Evolutionary conservation across 2,113 vertebrate species (phyloP).

Genomic region (Hepsetus odoe): DNA sequence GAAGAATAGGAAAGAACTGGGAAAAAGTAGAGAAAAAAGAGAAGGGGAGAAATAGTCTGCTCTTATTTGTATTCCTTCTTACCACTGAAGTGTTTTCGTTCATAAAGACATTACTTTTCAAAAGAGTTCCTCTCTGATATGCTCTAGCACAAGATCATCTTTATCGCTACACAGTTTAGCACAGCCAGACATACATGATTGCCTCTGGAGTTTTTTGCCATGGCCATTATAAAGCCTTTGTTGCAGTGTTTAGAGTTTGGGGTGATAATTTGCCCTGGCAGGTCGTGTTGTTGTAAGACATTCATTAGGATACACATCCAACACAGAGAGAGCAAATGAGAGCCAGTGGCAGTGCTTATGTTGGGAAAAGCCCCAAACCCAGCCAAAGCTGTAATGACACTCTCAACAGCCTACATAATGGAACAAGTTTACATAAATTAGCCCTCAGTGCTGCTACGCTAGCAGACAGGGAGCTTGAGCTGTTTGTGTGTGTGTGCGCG

Average conservation of each 20-base stretch:
- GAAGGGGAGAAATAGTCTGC: slow-evolving; percentile 28
- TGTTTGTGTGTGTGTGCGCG: slow-evolving; percentile 66
- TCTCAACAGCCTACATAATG: slow-evolving; percentile 77
- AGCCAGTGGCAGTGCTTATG: slow-evolving; percentile 67
- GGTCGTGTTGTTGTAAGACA: slow-evolving; percentile 78
- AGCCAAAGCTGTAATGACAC: slow-evolving; percentile 73
- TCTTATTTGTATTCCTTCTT: neutral
- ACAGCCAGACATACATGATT: slow-evolving; percentile 72
- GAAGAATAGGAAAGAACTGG: slow-evolving; percentile 4
- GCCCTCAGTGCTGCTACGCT: slow-evolving; percentile 69
- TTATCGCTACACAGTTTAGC: slow-evolving; percentile 72
- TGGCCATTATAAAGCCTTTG: slow-evolving; percentile 66
- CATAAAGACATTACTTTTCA: slow-evolving; percentile 67
- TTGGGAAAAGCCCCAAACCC: slow-evolving; percentile 65
- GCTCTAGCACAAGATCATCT: slow-evolving; percentile 60
- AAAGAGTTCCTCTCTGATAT: slow-evolving; percentile 71
- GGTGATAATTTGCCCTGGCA: slow-evolving; percentile 82
- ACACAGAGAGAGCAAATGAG: slow-evolving; percentile 77
- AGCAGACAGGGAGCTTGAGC: slow-evolving; percentile 65
- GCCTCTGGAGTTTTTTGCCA: slow-evolving; percentile 65
- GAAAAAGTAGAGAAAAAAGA: neutral
- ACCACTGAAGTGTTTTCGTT: neutral
- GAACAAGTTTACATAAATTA: slow-evolving; percentile 81
- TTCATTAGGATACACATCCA: slow-evolving; percentile 80
- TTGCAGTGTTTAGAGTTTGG: slow-evolving; percentile 81